Percentiles rank a stretch among this genome's conserved stretches.
phyloP scores from a whole-genome alignment of 92 coral and sea anemone species.

The Paramuricea clavata region DNA sequence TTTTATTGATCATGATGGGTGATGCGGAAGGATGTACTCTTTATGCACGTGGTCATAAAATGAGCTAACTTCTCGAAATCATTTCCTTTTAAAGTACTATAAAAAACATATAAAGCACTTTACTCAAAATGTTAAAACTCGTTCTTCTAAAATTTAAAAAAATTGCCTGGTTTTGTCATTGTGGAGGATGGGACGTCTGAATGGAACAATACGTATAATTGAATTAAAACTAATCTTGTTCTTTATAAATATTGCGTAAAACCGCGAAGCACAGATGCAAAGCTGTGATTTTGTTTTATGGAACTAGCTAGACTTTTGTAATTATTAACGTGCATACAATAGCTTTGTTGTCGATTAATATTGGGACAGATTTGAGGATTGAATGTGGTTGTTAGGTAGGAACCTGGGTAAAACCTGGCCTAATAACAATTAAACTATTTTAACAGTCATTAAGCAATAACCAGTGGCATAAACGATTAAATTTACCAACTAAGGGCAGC shows the following conservation, averaged over 20 bases:
- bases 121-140: background rate
- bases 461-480: background rate
- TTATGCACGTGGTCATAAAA: background rate
- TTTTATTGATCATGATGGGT: background rate
- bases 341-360: background rate
- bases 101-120: background rate
- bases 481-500: slow-evolving; percentile 20
- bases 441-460: slow-evolving; percentile 6
- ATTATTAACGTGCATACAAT: background rate
- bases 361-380: background rate
- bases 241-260: background rate
- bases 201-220: slow-evolving; percentile 3
- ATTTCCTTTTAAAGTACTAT: background rate
- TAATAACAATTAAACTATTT: slow-evolving; percentile 3
- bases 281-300: background rate
- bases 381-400: slow-evolving; percentile 1
- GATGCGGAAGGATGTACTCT: background rate
- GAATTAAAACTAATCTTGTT: slow-evolving; percentile 1
- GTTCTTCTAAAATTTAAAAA: background rate
- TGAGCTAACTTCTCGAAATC: background rate
- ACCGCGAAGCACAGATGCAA: background rate
- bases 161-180: background rate
- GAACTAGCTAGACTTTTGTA: background rate
- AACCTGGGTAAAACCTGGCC: slow-evolving; percentile 15
- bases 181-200: background rate